These are phyloP conservation scores for Lates japonicus DNA, from an alignment of 2,797 vertebrate genomes.

Conservation along the genomic window DNA sequence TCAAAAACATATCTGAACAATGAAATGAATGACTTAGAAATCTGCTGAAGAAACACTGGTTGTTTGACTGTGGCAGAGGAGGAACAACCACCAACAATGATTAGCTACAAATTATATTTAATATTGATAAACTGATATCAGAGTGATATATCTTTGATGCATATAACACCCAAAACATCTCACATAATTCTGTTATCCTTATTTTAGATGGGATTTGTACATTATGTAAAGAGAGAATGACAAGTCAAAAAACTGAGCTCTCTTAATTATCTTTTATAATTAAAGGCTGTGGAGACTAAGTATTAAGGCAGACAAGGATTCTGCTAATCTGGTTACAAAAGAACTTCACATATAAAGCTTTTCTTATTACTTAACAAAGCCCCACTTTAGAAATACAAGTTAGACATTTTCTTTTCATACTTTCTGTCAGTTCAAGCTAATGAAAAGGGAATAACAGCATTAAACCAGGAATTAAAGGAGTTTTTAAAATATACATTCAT, in stretches of 20 bases:
- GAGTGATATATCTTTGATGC: background rate
- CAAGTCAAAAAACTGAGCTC: conserved; percentile 40
- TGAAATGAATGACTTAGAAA: conserved; percentile 5
- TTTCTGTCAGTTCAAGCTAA: background rate
- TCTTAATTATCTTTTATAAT: conserved; percentile 54
- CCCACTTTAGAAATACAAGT: conserved; percentile 41
- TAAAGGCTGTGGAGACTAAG: conserved; percentile 34
- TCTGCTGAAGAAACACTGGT: background rate
- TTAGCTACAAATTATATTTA: background rate
- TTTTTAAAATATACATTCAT: conserved; percentile 7
- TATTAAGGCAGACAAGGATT: conserved; percentile 32
- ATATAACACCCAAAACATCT: conserved; percentile 1
- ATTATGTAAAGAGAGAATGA: conserved; percentile 17
- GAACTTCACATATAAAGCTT: conserved; percentile 40
- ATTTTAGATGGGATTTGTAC: conserved; percentile 20
- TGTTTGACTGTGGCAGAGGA: background rate
- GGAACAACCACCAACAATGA: background rate
- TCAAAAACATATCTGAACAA: background rate
- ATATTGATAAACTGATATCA: background rate
- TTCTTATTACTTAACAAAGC: conserved; percentile 36
- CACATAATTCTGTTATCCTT: background rate
- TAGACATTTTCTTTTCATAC: conserved; percentile 20
- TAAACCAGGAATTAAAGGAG: conserved; percentile 18
- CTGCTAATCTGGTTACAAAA: conserved; percentile 58
- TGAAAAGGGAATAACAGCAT: background rate